These are phyloP conservation scores for Ciconia maguari DNA, from an alignment of 2,113 vertebrate genomes.

Conservation along the genomic window DNA sequence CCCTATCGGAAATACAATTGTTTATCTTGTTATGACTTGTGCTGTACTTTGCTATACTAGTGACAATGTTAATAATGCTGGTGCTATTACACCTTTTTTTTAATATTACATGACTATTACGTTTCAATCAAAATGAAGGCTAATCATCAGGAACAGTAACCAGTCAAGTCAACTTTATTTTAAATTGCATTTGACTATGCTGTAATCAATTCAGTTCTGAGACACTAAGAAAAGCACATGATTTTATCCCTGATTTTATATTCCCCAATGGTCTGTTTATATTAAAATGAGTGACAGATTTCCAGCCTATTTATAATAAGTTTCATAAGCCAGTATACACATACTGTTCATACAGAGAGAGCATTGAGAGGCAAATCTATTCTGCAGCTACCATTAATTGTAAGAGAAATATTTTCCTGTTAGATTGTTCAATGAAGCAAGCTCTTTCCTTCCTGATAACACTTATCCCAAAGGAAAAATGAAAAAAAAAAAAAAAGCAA, in stretches of 20 bases:
- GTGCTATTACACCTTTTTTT: neutral
- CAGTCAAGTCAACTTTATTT: neutral
- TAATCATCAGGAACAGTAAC: neutral
- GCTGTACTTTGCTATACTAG: neutral
- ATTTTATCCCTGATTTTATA: neutral
- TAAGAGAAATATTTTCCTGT: neutral
- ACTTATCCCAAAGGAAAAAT: neutral
- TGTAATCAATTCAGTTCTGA: neutral
- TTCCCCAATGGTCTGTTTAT: neutral
- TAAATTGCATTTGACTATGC: neutral
- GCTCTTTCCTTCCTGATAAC: neutral
- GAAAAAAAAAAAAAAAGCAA: too few relatives aligned
- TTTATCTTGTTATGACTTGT: neutral
- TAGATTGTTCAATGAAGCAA: neutral
- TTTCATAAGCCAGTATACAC: neutral
- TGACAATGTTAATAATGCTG: neutral
- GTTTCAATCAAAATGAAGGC: neutral
- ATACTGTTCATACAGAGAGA: neutral
- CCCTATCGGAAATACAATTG: neutral
- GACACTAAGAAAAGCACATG: neutral
- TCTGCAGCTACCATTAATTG: neutral
- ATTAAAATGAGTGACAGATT: neutral
- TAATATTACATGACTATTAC: neutral
- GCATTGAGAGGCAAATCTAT: neutral
- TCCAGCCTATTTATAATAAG: neutral